Evolutionary conservation across 30 jellyfish, hydroid and myxozoan species (phyloP).

Genomic region (Nemopilema nomurai): DNA sequence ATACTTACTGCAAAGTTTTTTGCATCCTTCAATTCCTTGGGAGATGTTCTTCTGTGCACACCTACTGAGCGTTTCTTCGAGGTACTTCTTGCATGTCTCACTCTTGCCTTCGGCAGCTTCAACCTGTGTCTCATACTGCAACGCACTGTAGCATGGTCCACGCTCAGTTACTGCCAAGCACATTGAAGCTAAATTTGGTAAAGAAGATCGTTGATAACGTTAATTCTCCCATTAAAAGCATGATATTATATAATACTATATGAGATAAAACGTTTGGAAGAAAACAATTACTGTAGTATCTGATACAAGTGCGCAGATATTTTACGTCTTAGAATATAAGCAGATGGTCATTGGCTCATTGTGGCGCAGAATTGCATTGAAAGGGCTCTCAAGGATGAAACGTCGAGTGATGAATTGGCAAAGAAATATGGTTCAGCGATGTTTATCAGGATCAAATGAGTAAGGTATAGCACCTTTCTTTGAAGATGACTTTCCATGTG

Average conservation of each 20-base stretch:
- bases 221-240: background rate
- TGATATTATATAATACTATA: too few relatives aligned
- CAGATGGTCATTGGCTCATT: too few relatives aligned
- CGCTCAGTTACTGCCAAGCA: conserved; percentile 83
- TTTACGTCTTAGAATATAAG: too few relatives aligned
- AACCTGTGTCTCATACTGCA: conserved; percentile 91
- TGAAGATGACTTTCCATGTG: conserved; percentile 49
- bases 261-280: too few relatives aligned
- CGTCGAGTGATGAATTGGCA: too few relatives aligned
- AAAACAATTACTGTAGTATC: too few relatives aligned
- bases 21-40: conserved; percentile 78
- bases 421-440: too few relatives aligned
- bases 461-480: conserved; percentile 30
- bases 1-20: conserved; percentile 87
- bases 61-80: conserved; percentile 76
- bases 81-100: conserved; percentile 83
- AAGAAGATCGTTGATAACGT: background rate
- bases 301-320: too few relatives aligned
- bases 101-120: conserved; percentile 94
- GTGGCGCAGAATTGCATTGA: too few relatives aligned
- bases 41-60: conserved; percentile 81
- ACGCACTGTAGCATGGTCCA: conserved; percentile 95
- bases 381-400: too few relatives aligned
- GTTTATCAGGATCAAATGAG: too few relatives aligned
- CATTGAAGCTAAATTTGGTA: conserved; percentile 43